phyloP scores from a whole-genome alignment of 2,113 vertebrate genomes.

The Porphyrio hochstetteri region DNA sequence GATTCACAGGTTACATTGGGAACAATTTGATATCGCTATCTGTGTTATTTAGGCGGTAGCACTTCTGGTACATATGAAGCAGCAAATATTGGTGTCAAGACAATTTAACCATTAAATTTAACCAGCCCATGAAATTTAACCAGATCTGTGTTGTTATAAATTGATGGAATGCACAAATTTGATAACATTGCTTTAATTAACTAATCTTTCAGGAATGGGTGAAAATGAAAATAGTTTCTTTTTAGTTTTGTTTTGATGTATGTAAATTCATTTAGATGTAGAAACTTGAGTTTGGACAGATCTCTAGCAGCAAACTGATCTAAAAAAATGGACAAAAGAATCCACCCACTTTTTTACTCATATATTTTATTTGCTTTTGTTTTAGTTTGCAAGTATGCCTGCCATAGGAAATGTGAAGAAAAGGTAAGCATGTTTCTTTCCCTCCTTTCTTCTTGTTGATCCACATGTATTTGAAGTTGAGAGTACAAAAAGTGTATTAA shows the following conservation, averaged over 20 bases:
- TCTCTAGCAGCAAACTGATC: neutral
- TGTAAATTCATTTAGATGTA: neutral
- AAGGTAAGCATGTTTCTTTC: conserved; percentile 67
- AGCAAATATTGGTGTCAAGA: neutral
- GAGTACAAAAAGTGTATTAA: neutral
- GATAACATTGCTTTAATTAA: neutral
- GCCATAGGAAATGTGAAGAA: conserved; percentile 76
- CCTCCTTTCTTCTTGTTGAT: neutral
- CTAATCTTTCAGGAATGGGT: neutral
- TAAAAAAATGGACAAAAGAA: neutral
- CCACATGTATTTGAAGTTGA: neutral
- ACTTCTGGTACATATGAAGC: neutral
- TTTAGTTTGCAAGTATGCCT: conserved; percentile 77
- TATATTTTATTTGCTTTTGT: neutral
- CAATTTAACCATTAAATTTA: neutral
- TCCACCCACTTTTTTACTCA: neutral
- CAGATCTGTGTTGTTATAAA: neutral
- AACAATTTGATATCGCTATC: neutral
- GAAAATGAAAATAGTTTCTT: neutral
- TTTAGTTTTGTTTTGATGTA: neutral
- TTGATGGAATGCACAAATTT: neutral
- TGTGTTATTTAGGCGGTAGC: neutral
- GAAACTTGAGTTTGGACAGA: neutral
- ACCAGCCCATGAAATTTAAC: neutral
- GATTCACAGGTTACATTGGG: neutral